Evolutionary conservation across 2,797 vertebrate species (phyloP), one percentile per base, ranked within the genome.

Genomic region (Melanotaenia nigrans): DNA sequence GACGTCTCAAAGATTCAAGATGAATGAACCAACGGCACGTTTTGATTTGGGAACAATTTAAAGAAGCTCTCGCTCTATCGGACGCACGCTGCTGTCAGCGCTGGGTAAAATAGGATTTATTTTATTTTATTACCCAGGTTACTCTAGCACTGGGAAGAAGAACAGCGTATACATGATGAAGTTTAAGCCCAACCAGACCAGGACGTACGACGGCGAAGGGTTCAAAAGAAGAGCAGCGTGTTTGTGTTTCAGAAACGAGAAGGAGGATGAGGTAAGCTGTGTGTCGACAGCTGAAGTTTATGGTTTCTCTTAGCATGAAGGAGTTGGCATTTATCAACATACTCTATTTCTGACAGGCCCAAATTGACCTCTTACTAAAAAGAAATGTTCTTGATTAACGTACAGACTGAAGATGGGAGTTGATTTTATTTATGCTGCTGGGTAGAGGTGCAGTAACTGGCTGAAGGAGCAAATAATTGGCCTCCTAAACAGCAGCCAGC

Each of bases 171-270:
- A 95, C 93, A 97, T 96, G 97, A 99, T 99, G 96, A 97, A 98
- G 95, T 96, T 96, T 85, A 98, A 99, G 94, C 95, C 96, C 82
- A 97, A 97, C 94, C 97, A 98, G 95, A 98, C 96, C 76, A 95
- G 97, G 94, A 98, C 96, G 24, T 98, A 98, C 75, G 97, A 98
- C 93, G 96, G 95, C 69, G 97, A 97, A 77, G 97, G 97, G 14
- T 98, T 96, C 89, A 98, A 97, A 92, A 95, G 96, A 82, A 93
- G 97, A 89, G 97, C 97, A 75, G 97, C 97, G 78, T 98, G 97
- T 89, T 86, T 98, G 76, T 98, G 96, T 79, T 97, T 96, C 86
- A 95, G 92, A 84, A 96, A 93, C 88, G 96, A 97, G 51, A 89
- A 90, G 14, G 96, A 98, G 90, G 96, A 98, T 80, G 97, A 98